phyloP scores from a whole-genome alignment of 2,888 invertebrate genomes.

The Pediacus dermestoides region DNA sequence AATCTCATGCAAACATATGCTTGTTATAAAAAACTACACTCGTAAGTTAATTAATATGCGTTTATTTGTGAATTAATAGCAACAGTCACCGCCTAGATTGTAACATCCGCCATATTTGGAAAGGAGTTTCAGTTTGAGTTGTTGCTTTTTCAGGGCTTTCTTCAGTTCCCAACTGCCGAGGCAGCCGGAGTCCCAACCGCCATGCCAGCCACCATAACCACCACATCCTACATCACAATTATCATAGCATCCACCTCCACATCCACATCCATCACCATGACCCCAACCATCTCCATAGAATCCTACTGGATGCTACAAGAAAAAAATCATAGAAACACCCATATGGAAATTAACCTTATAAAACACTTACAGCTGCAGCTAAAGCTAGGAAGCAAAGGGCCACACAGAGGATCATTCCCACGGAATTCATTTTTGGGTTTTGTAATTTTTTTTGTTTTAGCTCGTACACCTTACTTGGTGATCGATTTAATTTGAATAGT shows the following conservation, averaged over 20 bases:
- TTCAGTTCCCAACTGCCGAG: too few species aligned
- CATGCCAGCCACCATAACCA: neutral
- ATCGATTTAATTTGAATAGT: conserved; percentile 6
- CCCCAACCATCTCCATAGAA: neutral
- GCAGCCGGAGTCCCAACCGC: too few species aligned
- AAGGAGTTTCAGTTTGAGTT: too few species aligned
- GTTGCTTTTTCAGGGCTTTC: too few species aligned
- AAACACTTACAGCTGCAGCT: too few species aligned
- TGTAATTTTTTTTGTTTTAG: too few species aligned
- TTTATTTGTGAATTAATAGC: neutral
- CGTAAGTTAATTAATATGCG: neutral
- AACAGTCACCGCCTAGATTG: neutral
- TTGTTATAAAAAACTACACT: neutral
- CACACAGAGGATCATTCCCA: neutral
- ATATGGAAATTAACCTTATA: too few species aligned
- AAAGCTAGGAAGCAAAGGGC: too few species aligned
- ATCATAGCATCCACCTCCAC: neutral
- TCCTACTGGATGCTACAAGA: neutral
- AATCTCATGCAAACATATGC: conserved; percentile 3
- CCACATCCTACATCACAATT: neutral
- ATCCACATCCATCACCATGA: neutral
- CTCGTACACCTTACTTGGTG: neutral
- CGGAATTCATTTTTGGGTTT: conserved; percentile 3
- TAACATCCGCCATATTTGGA: neutral
- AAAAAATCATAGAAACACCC: neutral